Evolutionary conservation across 1,140 invertebrate genomes (phyloP).

Genomic region (Caenorhabditis remanei): DNA sequence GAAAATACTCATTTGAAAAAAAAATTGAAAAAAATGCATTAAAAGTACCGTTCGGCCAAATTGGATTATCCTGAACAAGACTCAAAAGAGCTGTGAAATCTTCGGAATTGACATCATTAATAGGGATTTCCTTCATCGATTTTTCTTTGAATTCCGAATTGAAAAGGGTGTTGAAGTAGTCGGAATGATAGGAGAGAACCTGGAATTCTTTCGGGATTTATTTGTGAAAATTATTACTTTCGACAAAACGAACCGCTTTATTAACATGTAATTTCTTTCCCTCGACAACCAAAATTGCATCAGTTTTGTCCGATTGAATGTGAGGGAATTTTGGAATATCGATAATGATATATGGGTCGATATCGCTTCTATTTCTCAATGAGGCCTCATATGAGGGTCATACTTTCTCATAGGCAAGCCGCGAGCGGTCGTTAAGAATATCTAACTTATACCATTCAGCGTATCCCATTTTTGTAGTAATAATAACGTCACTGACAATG

Average conservation of each 20-base stretch:
- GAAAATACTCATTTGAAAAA: not conserved
- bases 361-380: not conserved
- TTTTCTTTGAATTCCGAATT: not conserved
- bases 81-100: not conserved
- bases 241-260: not conserved
- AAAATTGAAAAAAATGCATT: not conserved
- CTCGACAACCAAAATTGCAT: not conserved
- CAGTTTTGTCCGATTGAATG: not conserved
- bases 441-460: too few relatives aligned
- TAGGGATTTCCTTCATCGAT: not conserved
- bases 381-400: too few relatives aligned
- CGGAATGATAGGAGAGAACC: not conserved
- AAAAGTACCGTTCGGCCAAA: not conserved
- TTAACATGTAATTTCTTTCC: constrained; percentile 2
- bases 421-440: too few relatives aligned
- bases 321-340: not conserved
- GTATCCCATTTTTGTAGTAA: too few relatives aligned
- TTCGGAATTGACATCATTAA: not conserved
- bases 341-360: not conserved
- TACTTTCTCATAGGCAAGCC: too few relatives aligned
- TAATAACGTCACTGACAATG: too few relatives aligned
- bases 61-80: not conserved
- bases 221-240: not conserved
- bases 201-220: not conserved
- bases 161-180: not conserved